Conservation (phyloP, 1,140 invertebrate genomes). For the Lerema accius region DNA sequence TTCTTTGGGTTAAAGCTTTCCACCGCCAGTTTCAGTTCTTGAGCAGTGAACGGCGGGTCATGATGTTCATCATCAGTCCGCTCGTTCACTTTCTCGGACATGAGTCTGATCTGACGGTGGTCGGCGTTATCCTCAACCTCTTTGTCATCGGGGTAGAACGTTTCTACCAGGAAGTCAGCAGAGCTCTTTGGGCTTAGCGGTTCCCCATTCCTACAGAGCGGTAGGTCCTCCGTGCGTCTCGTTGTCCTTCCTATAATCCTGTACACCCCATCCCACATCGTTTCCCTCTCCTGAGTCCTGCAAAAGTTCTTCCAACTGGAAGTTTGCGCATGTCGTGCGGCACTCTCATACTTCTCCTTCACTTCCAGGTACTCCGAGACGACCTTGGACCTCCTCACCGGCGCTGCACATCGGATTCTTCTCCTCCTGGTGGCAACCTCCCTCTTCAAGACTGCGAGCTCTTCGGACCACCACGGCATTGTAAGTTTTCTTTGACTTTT, state of each 20-base stretch:
- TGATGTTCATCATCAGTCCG: neutral
- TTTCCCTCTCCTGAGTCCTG: too few species aligned
- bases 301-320: conserved; percentile 26
- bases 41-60: conserved; percentile 31
- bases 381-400: conserved; percentile 17
- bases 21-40: conserved; percentile 17
- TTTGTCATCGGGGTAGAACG: conserved; percentile 33
- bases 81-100: neutral
- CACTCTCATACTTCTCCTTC: conserved; percentile 22
- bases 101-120: neutral
- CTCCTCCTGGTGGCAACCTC: neutral
- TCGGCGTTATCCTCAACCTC: conserved; percentile 1
- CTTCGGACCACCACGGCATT: conserved; percentile 38
- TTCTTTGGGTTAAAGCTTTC: conserved; percentile 28
- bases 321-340: conserved; percentile 1
- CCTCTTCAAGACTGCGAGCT: conserved; percentile 19
- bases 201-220: neutral
- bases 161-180: conserved; percentile 18
- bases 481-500: neutral
- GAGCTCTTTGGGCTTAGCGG: conserved; percentile 15
- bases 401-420: conserved; percentile 13
- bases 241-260: conserved; percentile 17
- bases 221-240: conserved; percentile 19
- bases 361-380: too few species aligned
- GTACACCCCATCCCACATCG: too few species aligned